Evolutionary conservation across 2,888 invertebrate species (phyloP).

Genomic region (Mesodorylaimus sp.): DNA sequence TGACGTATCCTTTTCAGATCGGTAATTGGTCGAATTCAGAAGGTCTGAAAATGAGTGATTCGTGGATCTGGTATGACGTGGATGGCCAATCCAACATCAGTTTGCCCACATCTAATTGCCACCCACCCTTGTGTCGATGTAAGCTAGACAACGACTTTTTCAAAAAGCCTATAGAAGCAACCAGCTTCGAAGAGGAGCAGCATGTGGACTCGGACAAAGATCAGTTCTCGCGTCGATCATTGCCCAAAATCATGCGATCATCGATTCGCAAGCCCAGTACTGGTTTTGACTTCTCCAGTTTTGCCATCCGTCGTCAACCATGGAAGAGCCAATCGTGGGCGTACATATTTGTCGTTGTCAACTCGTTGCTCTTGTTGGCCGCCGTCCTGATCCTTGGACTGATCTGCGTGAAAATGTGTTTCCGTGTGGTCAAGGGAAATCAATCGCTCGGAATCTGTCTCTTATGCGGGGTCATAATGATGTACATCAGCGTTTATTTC

Average conservation of each 20-base stretch:
- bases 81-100: neutral
- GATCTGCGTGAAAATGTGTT: slow-evolving; percentile 21
- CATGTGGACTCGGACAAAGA: too few relatives aligned
- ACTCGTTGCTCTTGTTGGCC: slow-evolving; percentile 16
- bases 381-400: slow-evolving; percentile 18
- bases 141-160: slow-evolving; percentile 22
- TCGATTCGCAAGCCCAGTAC: too few relatives aligned
- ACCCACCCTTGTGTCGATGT: slow-evolving; percentile 26
- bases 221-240: too few relatives aligned
- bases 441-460: slow-evolving; percentile 26
- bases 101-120: slow-evolving; percentile 17
- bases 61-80: slow-evolving; percentile 14
- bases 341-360: slow-evolving; percentile 19
- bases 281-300: too few relatives aligned
- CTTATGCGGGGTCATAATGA: slow-evolving; percentile 21
- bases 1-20: slow-evolving; percentile 15
- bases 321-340: slow-evolving; percentile 20
- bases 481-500: slow-evolving; percentile 23
- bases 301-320: neutral
- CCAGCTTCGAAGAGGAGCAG: too few relatives aligned
- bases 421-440: slow-evolving; percentile 24
- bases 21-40: slow-evolving; percentile 27
- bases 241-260: too few relatives aligned
- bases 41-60: slow-evolving; percentile 17
- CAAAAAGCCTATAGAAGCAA: slow-evolving; percentile 12